Evolutionary conservation across 1,140 invertebrate genomes (phyloP).

Genomic region (Babylonia areolata): DNA sequence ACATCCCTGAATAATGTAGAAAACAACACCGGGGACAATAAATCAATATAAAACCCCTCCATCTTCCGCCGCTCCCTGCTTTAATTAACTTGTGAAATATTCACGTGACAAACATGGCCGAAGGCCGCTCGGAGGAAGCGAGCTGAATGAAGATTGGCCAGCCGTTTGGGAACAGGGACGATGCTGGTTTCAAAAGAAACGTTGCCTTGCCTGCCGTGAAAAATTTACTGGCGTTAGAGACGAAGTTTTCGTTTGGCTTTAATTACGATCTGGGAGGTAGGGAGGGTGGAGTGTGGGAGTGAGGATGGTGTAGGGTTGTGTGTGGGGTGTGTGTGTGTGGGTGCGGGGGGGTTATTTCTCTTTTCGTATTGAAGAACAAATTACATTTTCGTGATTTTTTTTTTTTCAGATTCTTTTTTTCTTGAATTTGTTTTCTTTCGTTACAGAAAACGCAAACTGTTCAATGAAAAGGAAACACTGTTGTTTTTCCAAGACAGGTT

Average conservation of each 20-base stretch:
- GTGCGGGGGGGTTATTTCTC: neutral
- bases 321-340: too few relatives aligned
- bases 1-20: neutral
- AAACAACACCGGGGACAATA: neutral
- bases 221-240: neutral
- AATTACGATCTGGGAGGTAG: too few relatives aligned
- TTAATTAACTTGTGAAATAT: conserved; percentile 5
- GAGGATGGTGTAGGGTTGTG: too few relatives aligned
- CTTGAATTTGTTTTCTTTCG: too few relatives aligned
- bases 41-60: neutral
- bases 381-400: neutral
- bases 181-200: neutral
- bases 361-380: neutral
- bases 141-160: neutral
- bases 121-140: neutral
- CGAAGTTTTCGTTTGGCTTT: neutral
- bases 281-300: too few relatives aligned
- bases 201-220: neutral
- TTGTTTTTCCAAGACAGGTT: neutral
- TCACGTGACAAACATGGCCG: conserved; percentile 6
- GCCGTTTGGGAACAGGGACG: neutral
- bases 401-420: neutral
- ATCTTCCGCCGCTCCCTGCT: neutral
- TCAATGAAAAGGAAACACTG: neutral
- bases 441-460: neutral